phyloP scores from a whole-genome alignment of 2,797 vertebrate species.

The Erethizon dorsatum region DNA sequence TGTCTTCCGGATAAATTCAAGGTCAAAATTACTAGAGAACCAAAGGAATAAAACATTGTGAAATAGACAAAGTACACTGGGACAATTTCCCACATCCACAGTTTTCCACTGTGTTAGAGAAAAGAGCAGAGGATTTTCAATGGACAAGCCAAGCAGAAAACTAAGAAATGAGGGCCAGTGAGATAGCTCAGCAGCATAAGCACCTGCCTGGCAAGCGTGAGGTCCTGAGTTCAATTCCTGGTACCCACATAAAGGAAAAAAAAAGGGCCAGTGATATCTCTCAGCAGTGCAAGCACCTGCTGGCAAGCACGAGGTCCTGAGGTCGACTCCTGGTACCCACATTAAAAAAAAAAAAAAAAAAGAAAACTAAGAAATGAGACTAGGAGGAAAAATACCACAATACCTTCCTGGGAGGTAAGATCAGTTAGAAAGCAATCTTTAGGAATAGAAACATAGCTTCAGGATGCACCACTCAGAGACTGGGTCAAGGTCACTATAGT shows the following conservation, averaged over 20 bases:
- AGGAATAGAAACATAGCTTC: not conserved
- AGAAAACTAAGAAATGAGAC: not conserved
- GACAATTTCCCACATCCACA: not conserved
- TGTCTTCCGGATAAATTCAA: not conserved
- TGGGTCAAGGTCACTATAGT: not conserved
- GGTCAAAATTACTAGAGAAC: not conserved
- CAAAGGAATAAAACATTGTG: not conserved
- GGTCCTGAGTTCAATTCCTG: too few relatives aligned
- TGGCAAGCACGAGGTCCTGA: too few relatives aligned
- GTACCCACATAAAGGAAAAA: too few relatives aligned
- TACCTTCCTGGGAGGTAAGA: not conserved
- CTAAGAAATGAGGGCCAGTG: not conserved
- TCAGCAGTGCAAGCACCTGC: too few relatives aligned
- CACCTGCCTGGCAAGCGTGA: too few relatives aligned
- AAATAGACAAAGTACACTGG: not conserved
- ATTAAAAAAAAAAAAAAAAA: too few relatives aligned
- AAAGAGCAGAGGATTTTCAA: not conserved
- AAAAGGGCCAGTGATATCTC: too few relatives aligned
- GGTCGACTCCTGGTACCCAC: too few relatives aligned
- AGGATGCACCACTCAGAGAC: not conserved
- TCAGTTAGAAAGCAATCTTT: not conserved
- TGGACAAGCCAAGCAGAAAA: not conserved
- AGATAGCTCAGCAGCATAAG: too few relatives aligned
- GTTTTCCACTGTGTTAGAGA: not conserved
- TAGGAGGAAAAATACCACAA: not conserved